phyloP scores from a whole-genome alignment of 2,797 vertebrate genomes.

The Gadopsis bispinosus region DNA sequence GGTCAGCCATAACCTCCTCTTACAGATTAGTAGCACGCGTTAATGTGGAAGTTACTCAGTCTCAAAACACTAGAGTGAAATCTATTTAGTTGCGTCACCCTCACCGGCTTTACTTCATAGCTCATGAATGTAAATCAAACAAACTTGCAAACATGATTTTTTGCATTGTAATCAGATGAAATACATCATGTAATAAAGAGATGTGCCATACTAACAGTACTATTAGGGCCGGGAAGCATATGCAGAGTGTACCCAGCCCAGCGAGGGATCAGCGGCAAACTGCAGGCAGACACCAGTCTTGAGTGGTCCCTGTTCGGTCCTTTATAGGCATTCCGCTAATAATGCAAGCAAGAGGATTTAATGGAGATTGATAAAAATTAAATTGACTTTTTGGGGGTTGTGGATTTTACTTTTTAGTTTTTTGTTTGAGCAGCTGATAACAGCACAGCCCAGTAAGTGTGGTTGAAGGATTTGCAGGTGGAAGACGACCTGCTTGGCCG shows the following conservation, averaged over 20 bases:
- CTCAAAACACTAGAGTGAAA: neutral
- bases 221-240: slow-evolving; percentile 3
- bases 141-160: neutral
- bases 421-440: neutral
- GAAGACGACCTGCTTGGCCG: neutral
- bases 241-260: neutral
- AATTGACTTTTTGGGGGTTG: neutral
- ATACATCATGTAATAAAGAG: neutral
- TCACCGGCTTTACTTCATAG: neutral
- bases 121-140: neutral
- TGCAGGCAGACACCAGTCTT: neutral
- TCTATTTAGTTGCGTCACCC: neutral
- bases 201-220: neutral
- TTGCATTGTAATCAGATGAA: neutral
- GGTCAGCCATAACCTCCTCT: neutral
- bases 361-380: neutral
- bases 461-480: neutral
- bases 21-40: neutral
- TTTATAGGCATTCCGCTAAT: neutral
- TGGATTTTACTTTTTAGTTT: neutral
- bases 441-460: neutral
- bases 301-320: neutral
- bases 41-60: neutral
- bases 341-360: slow-evolving; percentile 10
- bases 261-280: neutral